Percentiles rank a stretch among this genome's conserved stretches.
These are phyloP conservation scores for Marmota monax DNA, from an alignment of 2,113 vertebrate species.

Conservation along the genomic window DNA sequence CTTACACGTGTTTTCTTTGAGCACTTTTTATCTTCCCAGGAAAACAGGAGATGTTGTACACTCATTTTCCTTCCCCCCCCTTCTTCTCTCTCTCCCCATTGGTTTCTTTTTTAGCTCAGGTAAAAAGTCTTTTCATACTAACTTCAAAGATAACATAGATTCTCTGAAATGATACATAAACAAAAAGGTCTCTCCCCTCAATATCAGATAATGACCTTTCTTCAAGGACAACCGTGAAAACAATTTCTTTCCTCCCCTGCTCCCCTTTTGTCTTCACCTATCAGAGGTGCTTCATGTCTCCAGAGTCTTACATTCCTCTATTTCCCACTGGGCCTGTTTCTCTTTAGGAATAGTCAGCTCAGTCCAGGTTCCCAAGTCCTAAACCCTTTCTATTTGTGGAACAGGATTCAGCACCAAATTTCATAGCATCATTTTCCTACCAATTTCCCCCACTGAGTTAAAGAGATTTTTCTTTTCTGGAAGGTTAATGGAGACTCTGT, in stretches of 20 bases:
- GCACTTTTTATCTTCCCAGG: background rate
- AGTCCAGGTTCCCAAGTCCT: background rate
- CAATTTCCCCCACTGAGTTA: background rate
- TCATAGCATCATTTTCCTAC: background rate
- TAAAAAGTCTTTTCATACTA: constrained; percentile 46
- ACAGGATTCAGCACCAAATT: background rate
- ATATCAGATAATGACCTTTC: background rate
- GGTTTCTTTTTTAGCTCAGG: constrained; percentile 22
- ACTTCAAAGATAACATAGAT: constrained; percentile 16
- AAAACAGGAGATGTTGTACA: background rate
- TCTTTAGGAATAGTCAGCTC: background rate
- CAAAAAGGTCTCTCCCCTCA: background rate
- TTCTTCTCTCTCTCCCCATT: background rate
- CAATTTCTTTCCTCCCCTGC: background rate
- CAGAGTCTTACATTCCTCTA: background rate
- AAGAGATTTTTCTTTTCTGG: background rate
- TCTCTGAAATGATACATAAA: constrained; percentile 31
- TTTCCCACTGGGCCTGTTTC: background rate
- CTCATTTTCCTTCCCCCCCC: background rate
- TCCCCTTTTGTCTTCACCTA: background rate
- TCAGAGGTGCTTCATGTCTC: background rate
- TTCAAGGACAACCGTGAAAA: constrained; percentile 15
- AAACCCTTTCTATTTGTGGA: background rate
- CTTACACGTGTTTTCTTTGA: constrained; percentile 46
- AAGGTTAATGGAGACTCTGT: constrained; percentile 50